phyloP scores from a whole-genome alignment of 2,888 invertebrate genomes.

The Tetragonula carbonaria region DNA sequence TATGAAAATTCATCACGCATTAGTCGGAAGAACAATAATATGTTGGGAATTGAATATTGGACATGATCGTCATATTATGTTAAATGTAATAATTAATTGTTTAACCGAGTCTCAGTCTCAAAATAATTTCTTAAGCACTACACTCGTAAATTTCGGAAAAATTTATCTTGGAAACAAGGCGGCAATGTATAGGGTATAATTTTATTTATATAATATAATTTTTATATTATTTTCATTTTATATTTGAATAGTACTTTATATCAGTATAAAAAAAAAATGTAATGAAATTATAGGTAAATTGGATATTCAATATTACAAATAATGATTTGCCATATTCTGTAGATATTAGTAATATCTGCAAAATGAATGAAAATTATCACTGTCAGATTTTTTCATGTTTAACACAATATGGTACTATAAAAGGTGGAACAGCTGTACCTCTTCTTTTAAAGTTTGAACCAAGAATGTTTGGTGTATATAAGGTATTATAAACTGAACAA shows the following conservation, averaged over 20 bases:
- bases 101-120: constrained; percentile 53
- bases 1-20: constrained; percentile 77
- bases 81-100: constrained; percentile 76
- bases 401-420: constrained; percentile 77
- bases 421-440: constrained; percentile 72
- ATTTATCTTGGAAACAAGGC: constrained; percentile 54
- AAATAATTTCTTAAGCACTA: constrained; percentile 24
- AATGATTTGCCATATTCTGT: constrained; percentile 74
- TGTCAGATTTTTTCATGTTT: constrained; percentile 80
- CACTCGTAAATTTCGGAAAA: constrained; percentile 37
- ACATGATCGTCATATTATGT: constrained; percentile 77
- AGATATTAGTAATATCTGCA: constrained; percentile 68
- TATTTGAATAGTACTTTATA: constrained; percentile 3
- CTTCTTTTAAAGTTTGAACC: constrained; percentile 83
- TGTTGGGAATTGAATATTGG: constrained; percentile 81
- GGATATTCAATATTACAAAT: constrained; percentile 82
- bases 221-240: background rate
- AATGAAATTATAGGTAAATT: constrained; percentile 76
- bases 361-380: constrained; percentile 75
- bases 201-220: too few species aligned
- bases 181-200: constrained; percentile 43
- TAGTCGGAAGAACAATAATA: constrained; percentile 76
- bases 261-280: background rate
- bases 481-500: constrained; percentile 68
- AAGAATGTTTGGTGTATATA: constrained; percentile 77